Percentiles rank a stretch among this genome's conserved stretches.
Evolutionary conservation across 2,888 invertebrate genomes (phyloP).

Genomic region (Physocephala rufipes): DNA sequence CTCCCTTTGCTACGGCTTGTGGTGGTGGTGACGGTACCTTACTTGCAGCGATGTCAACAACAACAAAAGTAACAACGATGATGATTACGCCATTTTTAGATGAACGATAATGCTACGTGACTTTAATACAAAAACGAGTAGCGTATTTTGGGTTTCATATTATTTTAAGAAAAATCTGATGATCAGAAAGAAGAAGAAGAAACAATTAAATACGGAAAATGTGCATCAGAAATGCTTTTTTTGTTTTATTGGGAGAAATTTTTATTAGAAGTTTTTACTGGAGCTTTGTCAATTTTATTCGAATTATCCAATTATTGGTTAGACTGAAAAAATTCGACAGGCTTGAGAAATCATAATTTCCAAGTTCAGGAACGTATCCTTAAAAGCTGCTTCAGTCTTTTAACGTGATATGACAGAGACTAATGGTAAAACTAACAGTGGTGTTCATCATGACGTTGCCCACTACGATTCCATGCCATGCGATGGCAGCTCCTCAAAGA

Average conservation of each 20-base stretch:
- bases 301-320: too few relatives aligned
- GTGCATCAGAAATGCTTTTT: not conserved
- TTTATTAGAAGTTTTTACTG: too few relatives aligned
- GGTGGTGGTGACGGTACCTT: too few relatives aligned
- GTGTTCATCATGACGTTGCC: not conserved
- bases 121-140: constrained; percentile 27
- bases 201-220: not conserved
- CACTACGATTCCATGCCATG: not conserved
- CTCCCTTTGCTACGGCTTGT: too few relatives aligned
- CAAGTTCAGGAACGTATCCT: too few relatives aligned
- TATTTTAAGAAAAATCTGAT: not conserved
- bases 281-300: too few relatives aligned
- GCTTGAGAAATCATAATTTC: too few relatives aligned
- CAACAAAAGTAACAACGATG: constrained; percentile 8
- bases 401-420: too few relatives aligned
- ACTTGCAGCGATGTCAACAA: not conserved
- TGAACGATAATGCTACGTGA: constrained; percentile 33
- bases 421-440: too few relatives aligned
- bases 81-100: constrained; percentile 30
- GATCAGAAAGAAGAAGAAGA: not conserved
- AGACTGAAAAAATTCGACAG: too few relatives aligned
- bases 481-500: constrained; percentile 2
- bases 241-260: constrained; percentile 33
- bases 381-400: too few relatives aligned
- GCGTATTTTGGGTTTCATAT: not conserved